Conservation (phyloP, 1,140 invertebrate species). For the Dermatophagoides farinae region DNA sequence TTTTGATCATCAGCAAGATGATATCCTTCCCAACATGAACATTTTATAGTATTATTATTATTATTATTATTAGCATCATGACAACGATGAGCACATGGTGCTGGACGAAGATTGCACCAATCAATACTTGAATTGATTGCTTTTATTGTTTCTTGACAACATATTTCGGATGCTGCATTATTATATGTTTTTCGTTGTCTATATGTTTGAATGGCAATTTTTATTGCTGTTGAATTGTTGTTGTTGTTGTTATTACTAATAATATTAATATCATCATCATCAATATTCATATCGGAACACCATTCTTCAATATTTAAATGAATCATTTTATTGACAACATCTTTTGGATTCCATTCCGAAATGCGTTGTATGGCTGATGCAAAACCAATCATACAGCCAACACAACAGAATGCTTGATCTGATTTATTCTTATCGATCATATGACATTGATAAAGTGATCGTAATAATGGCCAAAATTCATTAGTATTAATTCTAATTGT, state of each 20-base stretch:
- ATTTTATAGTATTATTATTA: not conserved
- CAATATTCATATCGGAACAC: not conserved
- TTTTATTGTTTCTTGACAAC: not conserved
- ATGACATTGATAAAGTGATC: not conserved
- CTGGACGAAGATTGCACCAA: not conserved
- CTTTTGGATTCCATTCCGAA: not conserved
- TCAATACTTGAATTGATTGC: not conserved
- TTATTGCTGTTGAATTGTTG: too few species aligned
- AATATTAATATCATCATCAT: too few species aligned
- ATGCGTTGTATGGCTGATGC: not conserved
- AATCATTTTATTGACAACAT: not conserved
- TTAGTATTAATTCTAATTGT: too few species aligned
- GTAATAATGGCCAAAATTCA: not conserved
- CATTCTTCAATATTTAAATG: not conserved
- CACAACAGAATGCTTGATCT: not conserved
- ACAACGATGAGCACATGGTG: slow-evolving; percentile 7
- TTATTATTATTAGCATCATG: not conserved
- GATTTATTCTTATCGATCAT: not conserved
- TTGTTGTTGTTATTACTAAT: too few species aligned
- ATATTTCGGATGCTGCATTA: not conserved
- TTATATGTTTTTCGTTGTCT: too few species aligned
- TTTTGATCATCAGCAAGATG: not conserved
- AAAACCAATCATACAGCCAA: not conserved
- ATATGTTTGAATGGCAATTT: too few species aligned
- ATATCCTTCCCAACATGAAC: slow-evolving; percentile 10